Evolutionary conservation across 2,797 vertebrate genomes (phyloP).

Genomic region (Nothura maculosa): DNA sequence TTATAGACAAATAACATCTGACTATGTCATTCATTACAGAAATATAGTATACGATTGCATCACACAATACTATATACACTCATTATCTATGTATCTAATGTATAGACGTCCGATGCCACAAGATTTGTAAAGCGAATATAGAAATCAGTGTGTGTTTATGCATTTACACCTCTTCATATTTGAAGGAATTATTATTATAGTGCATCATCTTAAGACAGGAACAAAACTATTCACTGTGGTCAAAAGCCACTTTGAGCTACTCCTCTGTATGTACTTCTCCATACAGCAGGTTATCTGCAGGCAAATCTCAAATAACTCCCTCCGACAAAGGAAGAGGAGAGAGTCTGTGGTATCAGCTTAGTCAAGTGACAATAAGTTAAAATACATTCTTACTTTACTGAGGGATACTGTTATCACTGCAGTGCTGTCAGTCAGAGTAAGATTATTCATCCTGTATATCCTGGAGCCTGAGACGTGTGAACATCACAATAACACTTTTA

Average conservation of each 20-base stretch:
- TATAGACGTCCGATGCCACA: neutral
- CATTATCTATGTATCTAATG: neutral
- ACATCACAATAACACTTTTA: neutral
- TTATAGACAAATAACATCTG: neutral
- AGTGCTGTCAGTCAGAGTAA: neutral
- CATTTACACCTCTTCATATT: neutral
- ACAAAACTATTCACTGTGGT: neutral
- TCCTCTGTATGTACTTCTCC: neutral
- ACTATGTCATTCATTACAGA: neutral
- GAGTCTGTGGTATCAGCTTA: neutral
- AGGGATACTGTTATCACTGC: neutral
- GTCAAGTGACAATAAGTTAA: neutral
- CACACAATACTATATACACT: neutral
- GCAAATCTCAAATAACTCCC: neutral
- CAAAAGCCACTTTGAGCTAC: neutral
- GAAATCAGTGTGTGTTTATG: neutral
- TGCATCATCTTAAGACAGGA: neutral
- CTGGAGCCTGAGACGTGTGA: neutral
- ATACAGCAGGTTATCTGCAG: neutral
- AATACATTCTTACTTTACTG: neutral
- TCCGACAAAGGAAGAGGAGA: neutral
- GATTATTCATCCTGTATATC: neutral
- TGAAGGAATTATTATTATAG: neutral
- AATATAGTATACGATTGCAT: rapidly evolving
- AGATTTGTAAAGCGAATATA: neutral